phyloP scores from a whole-genome alignment of 2,113 vertebrate genomes.

The Taurulus bubalis region DNA sequence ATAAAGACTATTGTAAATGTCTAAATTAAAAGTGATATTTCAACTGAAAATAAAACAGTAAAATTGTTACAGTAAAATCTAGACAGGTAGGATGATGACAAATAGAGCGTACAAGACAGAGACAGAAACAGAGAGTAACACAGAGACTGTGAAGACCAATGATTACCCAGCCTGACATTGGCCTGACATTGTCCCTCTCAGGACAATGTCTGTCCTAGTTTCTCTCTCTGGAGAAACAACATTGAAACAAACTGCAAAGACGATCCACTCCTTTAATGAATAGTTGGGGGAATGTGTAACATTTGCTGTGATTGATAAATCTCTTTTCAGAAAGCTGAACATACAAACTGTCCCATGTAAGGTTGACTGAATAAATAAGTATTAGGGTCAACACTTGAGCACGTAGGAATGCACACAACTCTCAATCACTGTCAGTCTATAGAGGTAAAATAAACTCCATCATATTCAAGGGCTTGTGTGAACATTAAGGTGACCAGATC shows the following conservation, averaged over 20 bases:
- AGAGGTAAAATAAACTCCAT: conserved; percentile 12
- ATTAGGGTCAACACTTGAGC: conserved; percentile 28
- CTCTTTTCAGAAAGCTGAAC: conserved; percentile 36
- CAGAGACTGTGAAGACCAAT: conserved; percentile 27
- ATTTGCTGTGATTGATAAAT: conserved; percentile 34
- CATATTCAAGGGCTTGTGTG: not conserved
- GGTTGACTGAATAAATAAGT: not conserved
- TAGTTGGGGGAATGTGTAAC: conserved; percentile 51
- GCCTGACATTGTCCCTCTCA: conserved; percentile 20
- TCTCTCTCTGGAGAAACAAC: conserved; percentile 44
- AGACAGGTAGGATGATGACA: not conserved
- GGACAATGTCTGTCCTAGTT: conserved; percentile 61
- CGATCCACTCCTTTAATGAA: conserved; percentile 25
- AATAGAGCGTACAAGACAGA: not conserved
- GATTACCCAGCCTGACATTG: conserved; percentile 23
- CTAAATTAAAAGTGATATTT: not conserved
- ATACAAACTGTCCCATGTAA: conserved; percentile 1
- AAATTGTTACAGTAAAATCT: not conserved
- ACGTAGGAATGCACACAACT: conserved; percentile 11
- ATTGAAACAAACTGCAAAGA: conserved; percentile 33
- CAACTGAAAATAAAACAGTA: not conserved
- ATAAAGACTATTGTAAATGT: not conserved
- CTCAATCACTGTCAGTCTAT: conserved; percentile 38
- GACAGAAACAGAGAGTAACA: not conserved
- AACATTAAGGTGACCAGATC: conserved; percentile 1